phyloP scores from a whole-genome alignment of 2,888 invertebrate genomes.

The Athalia cordata region DNA sequence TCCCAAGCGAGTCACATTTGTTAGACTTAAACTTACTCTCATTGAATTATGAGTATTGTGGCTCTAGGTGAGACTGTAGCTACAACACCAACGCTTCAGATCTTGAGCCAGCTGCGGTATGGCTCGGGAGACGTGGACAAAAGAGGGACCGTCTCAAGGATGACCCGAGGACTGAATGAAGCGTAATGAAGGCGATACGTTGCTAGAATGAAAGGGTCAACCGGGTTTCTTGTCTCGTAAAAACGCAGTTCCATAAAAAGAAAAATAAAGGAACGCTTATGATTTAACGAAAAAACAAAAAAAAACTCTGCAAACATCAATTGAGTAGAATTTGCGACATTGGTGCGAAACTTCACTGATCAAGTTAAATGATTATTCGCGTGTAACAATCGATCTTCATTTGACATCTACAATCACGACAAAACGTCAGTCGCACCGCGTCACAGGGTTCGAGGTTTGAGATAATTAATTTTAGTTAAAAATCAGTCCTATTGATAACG shows the following conservation, averaged over 20 bases:
- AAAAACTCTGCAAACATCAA: no score
- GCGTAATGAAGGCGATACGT: constrained; percentile 44
- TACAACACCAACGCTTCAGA: constrained; percentile 8
- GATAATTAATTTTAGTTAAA: no score
- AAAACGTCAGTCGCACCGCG: no score
- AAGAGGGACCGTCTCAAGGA: constrained; percentile 27
- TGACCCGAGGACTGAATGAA: constrained; percentile 31
- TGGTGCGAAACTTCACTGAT: no score
- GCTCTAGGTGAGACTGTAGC: neutral
- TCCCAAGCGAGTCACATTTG: neutral
- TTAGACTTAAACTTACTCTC: constrained; percentile 13
- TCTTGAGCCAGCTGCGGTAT: neutral
- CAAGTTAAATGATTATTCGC: no score
- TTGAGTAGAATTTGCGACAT: no score
- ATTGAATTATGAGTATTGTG: constrained; percentile 34
- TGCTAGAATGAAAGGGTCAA: constrained; percentile 28
- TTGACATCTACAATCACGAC: no score
- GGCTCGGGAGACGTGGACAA: constrained; percentile 3
- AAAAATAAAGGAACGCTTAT: no score
- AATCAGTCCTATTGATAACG: no score
- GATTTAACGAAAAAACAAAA: no score
- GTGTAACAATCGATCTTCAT: no score
- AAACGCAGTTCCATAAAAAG: neutral
- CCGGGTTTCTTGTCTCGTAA: neutral
- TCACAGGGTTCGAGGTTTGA: no score